phyloP scores from a whole-genome alignment of 2,797 vertebrate genomes.

The Gymnocypris eckloni region DNA sequence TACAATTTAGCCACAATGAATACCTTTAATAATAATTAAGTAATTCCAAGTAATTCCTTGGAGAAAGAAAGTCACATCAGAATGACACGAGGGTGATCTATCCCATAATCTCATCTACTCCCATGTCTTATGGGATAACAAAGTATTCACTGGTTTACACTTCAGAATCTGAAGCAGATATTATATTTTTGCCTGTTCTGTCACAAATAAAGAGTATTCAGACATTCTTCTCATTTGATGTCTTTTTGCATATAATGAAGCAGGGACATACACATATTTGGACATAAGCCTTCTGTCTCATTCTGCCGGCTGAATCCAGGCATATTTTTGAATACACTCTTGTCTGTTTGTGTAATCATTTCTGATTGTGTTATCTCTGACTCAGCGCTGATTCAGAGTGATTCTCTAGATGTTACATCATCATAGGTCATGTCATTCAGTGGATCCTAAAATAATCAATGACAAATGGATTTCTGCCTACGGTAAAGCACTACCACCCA shows the following conservation, averaged over 20 bases:
- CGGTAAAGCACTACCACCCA: not conserved
- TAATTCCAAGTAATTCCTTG: not conserved
- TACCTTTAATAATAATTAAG: no score
- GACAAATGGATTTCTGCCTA: not conserved
- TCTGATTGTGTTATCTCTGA: constrained; percentile 6
- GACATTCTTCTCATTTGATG: not conserved
- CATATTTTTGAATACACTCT: not conserved
- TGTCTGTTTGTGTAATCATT: constrained; percentile 7
- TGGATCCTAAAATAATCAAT: constrained; percentile 19
- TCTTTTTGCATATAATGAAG: not conserved
- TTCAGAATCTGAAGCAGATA: not conserved
- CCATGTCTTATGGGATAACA: not conserved
- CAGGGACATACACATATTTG: not conserved
- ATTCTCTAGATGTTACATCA: constrained; percentile 1
- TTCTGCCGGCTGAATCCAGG: not conserved
- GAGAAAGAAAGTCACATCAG: not conserved
- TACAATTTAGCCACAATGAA: not conserved
- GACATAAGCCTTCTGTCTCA: not conserved
- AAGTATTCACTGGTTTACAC: not conserved
- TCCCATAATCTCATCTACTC: not conserved
- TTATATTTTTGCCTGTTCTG: not conserved
- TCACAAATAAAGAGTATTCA: not conserved
- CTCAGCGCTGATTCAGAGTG: constrained; percentile 16
- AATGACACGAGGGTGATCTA: not conserved
- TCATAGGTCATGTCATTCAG: not conserved